These are phyloP conservation scores for Laodelphax striatellus DNA, from an alignment of 1,140 invertebrate genomes.

Conservation along the genomic window DNA sequence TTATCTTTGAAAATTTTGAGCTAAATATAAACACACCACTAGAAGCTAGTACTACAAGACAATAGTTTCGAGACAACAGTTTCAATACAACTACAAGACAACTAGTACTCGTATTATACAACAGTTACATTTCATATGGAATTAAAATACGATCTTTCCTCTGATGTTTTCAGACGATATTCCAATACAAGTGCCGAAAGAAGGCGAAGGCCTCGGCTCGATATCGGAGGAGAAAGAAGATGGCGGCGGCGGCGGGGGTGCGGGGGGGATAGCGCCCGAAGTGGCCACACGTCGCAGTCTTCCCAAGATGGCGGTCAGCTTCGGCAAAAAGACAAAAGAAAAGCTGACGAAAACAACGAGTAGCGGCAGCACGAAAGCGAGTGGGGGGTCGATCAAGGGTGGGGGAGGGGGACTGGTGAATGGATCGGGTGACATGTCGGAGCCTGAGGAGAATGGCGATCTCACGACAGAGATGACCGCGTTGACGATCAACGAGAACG, in stretches of 20 bases:
- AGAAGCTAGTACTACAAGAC: too few species aligned
- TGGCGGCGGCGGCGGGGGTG: neutral
- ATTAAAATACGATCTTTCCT: slow-evolving; percentile 1
- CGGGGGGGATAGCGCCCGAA: slow-evolving; percentile 9
- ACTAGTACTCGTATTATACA: too few species aligned
- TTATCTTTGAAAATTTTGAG: too few species aligned
- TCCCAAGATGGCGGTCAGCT: slow-evolving; percentile 27
- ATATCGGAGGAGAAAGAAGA: slow-evolving; percentile 33
- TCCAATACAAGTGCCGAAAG: slow-evolving; percentile 28
- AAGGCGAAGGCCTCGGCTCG: slow-evolving; percentile 24
- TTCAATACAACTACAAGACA: too few species aligned
- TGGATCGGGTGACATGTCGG: slow-evolving; percentile 4
- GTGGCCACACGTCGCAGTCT: slow-evolving; percentile 20
- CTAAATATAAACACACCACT: too few species aligned
- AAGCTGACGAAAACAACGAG: slow-evolving; percentile 13
- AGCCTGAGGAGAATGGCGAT: slow-evolving; percentile 7
- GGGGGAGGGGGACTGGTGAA: slow-evolving; percentile 3
- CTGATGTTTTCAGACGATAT: slow-evolving; percentile 30
- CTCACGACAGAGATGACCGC: neutral
- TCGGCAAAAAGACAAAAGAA: slow-evolving; percentile 27
- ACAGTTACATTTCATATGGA: too few species aligned
- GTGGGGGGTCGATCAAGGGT: neutral
- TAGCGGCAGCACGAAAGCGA: neutral
- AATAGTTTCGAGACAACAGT: too few species aligned
- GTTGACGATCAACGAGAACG: slow-evolving; percentile 1